Evolutionary conservation across 2,888 invertebrate genomes (phyloP).

Genomic region (Colletes collaris): DNA sequence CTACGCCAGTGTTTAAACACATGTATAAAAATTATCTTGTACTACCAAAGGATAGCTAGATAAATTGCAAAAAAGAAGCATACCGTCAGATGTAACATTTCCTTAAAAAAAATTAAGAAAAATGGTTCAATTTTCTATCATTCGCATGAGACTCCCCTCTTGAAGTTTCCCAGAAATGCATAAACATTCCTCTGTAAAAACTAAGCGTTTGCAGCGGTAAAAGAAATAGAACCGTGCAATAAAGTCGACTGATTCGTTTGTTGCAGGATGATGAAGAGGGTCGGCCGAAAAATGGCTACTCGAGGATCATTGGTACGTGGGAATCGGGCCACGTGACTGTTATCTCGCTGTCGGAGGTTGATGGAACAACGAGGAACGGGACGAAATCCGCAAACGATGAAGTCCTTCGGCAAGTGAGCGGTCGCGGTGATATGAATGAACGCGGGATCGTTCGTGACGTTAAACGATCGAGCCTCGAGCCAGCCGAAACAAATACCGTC

Average conservation of each 20-base stretch:
- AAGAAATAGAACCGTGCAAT: too few relatives aligned
- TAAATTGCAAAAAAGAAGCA: too few relatives aligned
- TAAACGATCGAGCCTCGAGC: constrained; percentile 59
- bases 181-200: too few relatives aligned
- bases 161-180: too few relatives aligned
- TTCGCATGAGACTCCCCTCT: too few relatives aligned
- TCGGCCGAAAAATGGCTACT: neutral
- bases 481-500: constrained; percentile 43
- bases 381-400: constrained; percentile 5
- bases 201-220: too few relatives aligned
- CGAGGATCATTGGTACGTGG: neutral
- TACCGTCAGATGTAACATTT: too few relatives aligned
- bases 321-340: constrained; percentile 1
- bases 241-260: neutral
- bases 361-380: neutral
- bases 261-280: constrained; percentile 22
- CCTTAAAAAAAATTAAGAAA: too few relatives aligned
- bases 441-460: constrained; percentile 50
- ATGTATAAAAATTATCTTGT: too few relatives aligned
- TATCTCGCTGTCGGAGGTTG: neutral
- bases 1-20: too few relatives aligned
- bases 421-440: constrained; percentile 56
- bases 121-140: too few relatives aligned
- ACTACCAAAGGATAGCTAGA: too few relatives aligned
- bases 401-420: constrained; percentile 21